Percentiles rank a stretch among this genome's conserved stretches.
Evolutionary conservation across 2,888 invertebrate species (phyloP).

Genomic region (Dasypolia templi): DNA sequence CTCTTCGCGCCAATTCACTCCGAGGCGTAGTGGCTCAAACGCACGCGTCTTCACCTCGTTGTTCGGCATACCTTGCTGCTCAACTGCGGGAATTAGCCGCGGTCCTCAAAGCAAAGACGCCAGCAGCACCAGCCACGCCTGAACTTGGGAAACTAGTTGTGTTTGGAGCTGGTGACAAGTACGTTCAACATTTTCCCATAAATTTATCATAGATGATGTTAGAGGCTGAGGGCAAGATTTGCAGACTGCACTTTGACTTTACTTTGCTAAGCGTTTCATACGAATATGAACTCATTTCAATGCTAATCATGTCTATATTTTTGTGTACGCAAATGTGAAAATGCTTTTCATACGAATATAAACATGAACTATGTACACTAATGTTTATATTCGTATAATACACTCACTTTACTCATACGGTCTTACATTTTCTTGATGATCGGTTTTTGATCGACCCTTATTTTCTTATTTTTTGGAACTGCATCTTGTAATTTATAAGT

Average conservation of each 20-base stretch:
- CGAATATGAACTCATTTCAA: background rate
- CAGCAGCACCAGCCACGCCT: slow-evolving; percentile 82
- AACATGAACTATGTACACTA: background rate
- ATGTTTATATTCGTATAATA: background rate
- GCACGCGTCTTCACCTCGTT: slow-evolving; percentile 94
- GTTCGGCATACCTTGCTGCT: slow-evolving; percentile 94
- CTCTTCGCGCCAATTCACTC: slow-evolving; percentile 92
- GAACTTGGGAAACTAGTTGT: slow-evolving; percentile 86
- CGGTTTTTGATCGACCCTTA: background rate
- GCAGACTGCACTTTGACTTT: background rate
- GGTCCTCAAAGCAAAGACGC: slow-evolving; percentile 78
- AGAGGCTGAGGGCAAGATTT: background rate
- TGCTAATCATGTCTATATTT: background rate
- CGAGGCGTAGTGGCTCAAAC: slow-evolving; percentile 95
- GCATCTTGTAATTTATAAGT: background rate
- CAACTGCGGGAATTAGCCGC: slow-evolving; percentile 85
- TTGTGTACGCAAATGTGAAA: background rate
- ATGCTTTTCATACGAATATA: background rate
- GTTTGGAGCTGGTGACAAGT: slow-evolving; percentile 89
- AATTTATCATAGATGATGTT: background rate
- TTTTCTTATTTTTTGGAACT: background rate
- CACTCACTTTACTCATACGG: background rate
- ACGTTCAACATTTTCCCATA: slow-evolving; percentile 37
- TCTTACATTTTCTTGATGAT: background rate
- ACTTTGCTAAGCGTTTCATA: background rate